Conservation (phyloP, 1,140 invertebrate species). For the Drosophila sturtevanti region DNA sequence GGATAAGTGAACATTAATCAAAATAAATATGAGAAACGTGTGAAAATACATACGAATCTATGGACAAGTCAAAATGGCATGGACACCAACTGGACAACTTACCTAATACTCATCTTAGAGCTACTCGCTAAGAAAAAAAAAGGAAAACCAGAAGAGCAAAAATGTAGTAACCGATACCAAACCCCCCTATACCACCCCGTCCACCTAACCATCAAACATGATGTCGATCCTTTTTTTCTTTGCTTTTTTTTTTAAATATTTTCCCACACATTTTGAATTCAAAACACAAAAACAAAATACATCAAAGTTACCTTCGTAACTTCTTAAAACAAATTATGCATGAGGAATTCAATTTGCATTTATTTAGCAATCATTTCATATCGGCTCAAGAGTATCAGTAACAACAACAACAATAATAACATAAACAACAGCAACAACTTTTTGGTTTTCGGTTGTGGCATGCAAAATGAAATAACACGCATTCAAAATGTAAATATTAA, state of each 20-base stretch:
- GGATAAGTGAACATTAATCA: conserved; percentile 80
- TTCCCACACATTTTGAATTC: conserved; percentile 66
- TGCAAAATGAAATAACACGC: conserved; percentile 55
- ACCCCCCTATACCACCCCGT: conserved; percentile 10
- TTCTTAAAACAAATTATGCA: conserved; percentile 78
- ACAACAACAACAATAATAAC: conserved; percentile 46
- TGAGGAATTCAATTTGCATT: conserved; percentile 81
- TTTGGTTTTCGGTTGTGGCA: conserved; percentile 23
- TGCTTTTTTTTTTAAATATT: conserved; percentile 21
- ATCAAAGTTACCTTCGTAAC: conserved; percentile 65
- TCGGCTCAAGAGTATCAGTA: conserved; percentile 63
- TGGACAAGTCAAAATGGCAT: neutral
- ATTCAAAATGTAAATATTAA: conserved; percentile 42
- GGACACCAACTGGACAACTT: neutral
- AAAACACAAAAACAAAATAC: conserved; percentile 59
- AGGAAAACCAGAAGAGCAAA: too few species aligned
- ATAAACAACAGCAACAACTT: conserved; percentile 43
- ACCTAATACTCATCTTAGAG: conserved; percentile 11
- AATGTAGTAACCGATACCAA: too few species aligned
- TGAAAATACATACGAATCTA: conserved; percentile 65
- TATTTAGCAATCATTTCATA: conserved; percentile 81
- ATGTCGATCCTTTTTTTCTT: too few species aligned
- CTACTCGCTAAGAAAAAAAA: too few species aligned
- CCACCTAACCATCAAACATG: too few species aligned
- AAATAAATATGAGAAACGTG: conserved; percentile 80